Evolutionary conservation across 2,797 vertebrate species (phyloP).

Genomic region (Rhodeus uyekii): DNA sequence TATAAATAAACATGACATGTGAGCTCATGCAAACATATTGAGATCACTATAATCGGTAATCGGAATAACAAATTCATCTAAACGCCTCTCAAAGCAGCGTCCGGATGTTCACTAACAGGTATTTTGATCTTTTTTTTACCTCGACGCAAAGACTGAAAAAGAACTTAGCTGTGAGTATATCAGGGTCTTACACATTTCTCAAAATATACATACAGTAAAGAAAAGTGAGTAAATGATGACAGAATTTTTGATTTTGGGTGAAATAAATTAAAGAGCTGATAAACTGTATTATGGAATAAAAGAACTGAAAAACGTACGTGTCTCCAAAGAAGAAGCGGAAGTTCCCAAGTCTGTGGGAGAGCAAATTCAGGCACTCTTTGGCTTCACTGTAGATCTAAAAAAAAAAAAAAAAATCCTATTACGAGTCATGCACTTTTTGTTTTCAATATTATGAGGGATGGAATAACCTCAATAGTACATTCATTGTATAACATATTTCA

Average conservation of each 20-base stretch:
- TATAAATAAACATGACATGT: not conserved
- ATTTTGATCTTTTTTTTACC: not conserved
- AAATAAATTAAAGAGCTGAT: not conserved
- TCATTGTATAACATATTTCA: slow-evolving; percentile 8
- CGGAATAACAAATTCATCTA: not conserved
- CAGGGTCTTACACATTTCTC: not conserved
- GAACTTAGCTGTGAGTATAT: not conserved
- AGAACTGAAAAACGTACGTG: slow-evolving; percentile 79
- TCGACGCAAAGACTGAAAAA: not conserved
- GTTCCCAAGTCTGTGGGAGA: slow-evolving; percentile 91
- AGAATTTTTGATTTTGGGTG: not conserved
- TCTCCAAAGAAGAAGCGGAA: slow-evolving; percentile 93
- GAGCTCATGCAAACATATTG: not conserved
- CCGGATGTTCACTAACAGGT: not conserved
- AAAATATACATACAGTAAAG: not conserved
- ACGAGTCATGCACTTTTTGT: not conserved
- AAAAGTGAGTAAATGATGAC: not conserved
- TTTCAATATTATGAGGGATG: not conserved
- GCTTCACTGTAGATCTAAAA: slow-evolving; percentile 95
- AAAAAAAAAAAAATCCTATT: slow-evolving; percentile 50
- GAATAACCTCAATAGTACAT: slow-evolving; percentile 6
- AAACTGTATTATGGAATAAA: not conserved
- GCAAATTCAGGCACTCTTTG: slow-evolving; percentile 96
- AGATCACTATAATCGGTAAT: not conserved
- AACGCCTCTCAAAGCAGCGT: not conserved